These are phyloP conservation scores for Papio anubis DNA, from an alignment of 2,113 vertebrate species.

Conservation along the genomic window DNA sequence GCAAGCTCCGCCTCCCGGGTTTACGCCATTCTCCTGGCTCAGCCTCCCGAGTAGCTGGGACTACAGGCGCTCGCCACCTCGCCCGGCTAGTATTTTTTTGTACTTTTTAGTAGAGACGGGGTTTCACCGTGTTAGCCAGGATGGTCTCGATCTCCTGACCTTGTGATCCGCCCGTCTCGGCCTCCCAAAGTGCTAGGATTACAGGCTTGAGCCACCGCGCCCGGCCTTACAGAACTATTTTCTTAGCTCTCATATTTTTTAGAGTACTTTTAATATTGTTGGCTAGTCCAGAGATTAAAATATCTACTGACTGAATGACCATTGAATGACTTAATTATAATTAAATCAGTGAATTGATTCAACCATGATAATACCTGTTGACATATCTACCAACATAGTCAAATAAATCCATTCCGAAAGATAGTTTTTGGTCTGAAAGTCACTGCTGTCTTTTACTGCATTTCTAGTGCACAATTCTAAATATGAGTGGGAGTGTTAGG, in stretches of 20 bases:
- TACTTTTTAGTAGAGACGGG: too few species aligned
- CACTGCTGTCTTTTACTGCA: background rate
- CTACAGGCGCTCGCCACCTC: too few species aligned
- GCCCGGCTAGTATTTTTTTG: too few species aligned
- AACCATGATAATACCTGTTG: background rate
- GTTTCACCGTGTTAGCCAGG: too few species aligned
- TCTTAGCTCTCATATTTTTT: background rate
- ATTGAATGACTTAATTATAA: background rate
- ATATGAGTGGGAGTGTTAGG: background rate
- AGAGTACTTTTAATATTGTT: background rate
- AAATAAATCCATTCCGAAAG: background rate
- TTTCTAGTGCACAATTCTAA: conserved; percentile 5
- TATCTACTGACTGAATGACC: background rate
- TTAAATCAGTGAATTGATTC: background rate
- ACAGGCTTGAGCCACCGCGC: too few species aligned
- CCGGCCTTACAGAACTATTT: background rate
- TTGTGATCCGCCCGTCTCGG: too few species aligned
- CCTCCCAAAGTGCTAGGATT: too few species aligned
- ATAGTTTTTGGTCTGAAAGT: background rate
- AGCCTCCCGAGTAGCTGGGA: too few species aligned
- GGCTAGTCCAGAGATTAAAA: background rate
- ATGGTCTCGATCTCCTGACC: too few species aligned
- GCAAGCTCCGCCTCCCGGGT: too few species aligned
- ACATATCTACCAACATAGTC: background rate
- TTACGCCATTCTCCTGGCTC: too few species aligned